phyloP scores from a whole-genome alignment of 2,888 invertebrate species.

The Taenaris catops region DNA sequence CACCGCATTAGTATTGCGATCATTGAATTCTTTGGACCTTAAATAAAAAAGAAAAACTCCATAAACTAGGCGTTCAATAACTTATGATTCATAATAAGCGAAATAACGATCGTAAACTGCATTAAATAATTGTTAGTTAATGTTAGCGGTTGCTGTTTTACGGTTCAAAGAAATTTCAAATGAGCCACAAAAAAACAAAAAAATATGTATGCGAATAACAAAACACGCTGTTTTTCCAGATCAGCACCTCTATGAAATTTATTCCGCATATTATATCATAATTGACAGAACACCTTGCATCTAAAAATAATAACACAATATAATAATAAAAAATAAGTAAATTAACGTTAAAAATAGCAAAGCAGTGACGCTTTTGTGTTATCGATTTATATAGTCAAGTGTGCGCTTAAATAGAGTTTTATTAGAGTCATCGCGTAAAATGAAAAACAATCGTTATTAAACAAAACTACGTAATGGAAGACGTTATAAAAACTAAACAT shows the following conservation, averaged over 20 bases:
- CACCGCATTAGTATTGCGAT: constrained; percentile 59
- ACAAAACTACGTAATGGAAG: constrained; percentile 49
- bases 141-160: too few species aligned
- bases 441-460: constrained; percentile 40
- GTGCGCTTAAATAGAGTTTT: constrained; percentile 53
- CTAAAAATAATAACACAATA: not conserved
- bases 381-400: constrained; percentile 49
- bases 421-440: constrained; percentile 38
- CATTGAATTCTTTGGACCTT: constrained; percentile 66
- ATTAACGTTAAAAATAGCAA: constrained; percentile 44
- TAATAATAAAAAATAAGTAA: constrained; percentile 1
- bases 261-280: too few species aligned
- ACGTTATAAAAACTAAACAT: constrained; percentile 44
- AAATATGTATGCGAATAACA: too few species aligned
- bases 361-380: constrained; percentile 46
- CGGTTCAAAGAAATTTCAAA: too few species aligned
- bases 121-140: too few species aligned
- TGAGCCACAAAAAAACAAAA: too few species aligned
- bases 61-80: too few species aligned
- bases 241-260: too few species aligned
- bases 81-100: too few species aligned
- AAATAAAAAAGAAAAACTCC: constrained; percentile 60
- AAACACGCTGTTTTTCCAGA: too few species aligned
- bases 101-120: too few species aligned
- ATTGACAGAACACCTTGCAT: not conserved